Percentiles rank a stretch among this genome's conserved stretches.
Evolutionary conservation across 1,140 invertebrate genomes (phyloP).

Genomic region (Argopecten irradians): DNA sequence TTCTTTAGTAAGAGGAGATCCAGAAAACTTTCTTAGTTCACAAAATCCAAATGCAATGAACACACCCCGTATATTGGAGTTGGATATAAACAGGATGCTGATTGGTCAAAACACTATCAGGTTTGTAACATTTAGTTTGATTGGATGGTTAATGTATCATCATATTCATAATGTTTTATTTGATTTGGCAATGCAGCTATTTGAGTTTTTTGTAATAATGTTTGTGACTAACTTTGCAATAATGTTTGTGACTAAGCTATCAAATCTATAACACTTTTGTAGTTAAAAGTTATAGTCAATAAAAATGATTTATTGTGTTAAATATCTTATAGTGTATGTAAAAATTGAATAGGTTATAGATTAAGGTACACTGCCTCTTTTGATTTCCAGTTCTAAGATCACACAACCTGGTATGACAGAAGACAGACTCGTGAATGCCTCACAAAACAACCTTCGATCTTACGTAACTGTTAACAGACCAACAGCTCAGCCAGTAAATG

Average conservation of each 20-base stretch:
- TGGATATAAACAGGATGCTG: slow-evolving; percentile 77
- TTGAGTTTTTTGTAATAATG: too few species aligned
- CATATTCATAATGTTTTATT: too few species aligned
- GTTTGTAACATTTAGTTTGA: slow-evolving; percentile 48
- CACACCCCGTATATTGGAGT: slow-evolving; percentile 73
- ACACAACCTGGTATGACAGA: slow-evolving; percentile 59
- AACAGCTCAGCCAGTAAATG: slow-evolving; percentile 47
- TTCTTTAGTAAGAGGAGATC: slow-evolving; percentile 55
- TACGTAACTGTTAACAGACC: slow-evolving; percentile 73
- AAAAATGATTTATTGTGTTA: neutral
- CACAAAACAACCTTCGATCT: slow-evolving; percentile 67
- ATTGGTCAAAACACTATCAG: slow-evolving; percentile 76
- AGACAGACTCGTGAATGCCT: slow-evolving; percentile 69
- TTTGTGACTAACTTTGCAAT: neutral
- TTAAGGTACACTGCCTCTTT: neutral
- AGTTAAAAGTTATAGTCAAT: neutral
- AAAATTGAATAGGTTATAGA: neutral
- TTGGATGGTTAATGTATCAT: neutral
- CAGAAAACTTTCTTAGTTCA: slow-evolving; percentile 31
- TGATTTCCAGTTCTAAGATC: slow-evolving; percentile 62
- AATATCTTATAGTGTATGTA: neutral
- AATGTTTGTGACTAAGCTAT: neutral
- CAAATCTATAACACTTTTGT: too few species aligned
- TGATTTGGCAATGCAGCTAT: too few species aligned
- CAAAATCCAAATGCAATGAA: slow-evolving; percentile 54